Conservation (phyloP, 2,113 vertebrate genomes). For the Rhinogobius similis region DNA sequence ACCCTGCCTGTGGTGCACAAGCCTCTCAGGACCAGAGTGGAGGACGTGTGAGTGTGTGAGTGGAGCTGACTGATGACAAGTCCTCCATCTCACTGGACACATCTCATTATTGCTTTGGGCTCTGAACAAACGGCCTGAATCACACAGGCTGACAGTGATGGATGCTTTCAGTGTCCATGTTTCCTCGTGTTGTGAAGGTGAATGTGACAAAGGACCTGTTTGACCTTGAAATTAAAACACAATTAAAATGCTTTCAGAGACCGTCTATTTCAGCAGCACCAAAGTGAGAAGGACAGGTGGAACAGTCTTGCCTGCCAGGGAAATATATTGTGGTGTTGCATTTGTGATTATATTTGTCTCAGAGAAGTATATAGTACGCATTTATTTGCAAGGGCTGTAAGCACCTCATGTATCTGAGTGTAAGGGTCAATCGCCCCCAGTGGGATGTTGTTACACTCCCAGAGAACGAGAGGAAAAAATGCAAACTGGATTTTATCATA, state of each 20-base stretch:
- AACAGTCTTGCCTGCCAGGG: not conserved
- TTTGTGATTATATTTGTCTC: not conserved
- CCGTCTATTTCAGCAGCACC: not conserved
- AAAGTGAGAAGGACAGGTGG: not conserved
- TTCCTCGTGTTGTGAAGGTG: conserved; percentile 18
- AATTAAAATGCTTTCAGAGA: conserved; percentile 18
- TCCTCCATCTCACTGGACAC: conserved; percentile 18
- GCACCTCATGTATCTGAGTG: no score
- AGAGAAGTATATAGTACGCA: not conserved
- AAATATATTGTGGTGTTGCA: not conserved
- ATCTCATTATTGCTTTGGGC: conserved; percentile 35
- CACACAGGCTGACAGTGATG: conserved; percentile 29
- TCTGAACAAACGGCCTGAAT: conserved; percentile 32
- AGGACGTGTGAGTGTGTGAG: not conserved
- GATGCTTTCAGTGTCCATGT: conserved; percentile 24
- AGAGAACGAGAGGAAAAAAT: no score
- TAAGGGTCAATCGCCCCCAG: no score
- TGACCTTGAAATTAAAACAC: not conserved
- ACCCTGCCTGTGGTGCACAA: conserved; percentile 5
- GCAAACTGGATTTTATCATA: no score
- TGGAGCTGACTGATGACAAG: conserved; percentile 31
- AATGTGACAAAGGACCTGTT: conserved; percentile 5
- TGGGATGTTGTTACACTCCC: no score
- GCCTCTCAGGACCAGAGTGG: conserved; percentile 12
- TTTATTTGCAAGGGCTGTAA: no score